phyloP scores from a whole-genome alignment of 2,888 invertebrate genomes.

The Drosophila peninsularis region DNA sequence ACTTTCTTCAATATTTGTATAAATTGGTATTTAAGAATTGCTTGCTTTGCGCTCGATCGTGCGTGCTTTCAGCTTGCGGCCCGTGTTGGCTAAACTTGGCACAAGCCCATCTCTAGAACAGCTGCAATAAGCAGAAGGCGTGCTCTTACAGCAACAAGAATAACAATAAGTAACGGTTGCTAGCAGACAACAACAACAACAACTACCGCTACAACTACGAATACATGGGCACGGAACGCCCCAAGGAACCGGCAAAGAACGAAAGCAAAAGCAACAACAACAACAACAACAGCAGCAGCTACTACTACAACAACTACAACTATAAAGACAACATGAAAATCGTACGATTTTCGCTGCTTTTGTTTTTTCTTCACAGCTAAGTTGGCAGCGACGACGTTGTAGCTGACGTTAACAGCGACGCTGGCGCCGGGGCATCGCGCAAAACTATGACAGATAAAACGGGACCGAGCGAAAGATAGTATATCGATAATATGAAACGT shows the following conservation, averaged over 20 bases:
- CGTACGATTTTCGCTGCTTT: constrained; percentile 65
- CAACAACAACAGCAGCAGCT: constrained; percentile 4
- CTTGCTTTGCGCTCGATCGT: neutral
- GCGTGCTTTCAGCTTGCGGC: neutral
- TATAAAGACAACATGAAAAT: constrained; percentile 59
- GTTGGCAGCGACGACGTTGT: constrained; percentile 16
- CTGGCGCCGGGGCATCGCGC: constrained; percentile 26
- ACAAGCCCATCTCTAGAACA: neutral
- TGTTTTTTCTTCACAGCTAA: constrained; percentile 17
- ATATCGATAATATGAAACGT: constrained; percentile 29
- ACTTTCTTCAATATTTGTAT: neutral
- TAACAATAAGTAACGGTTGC: neutral
- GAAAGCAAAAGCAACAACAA: neutral
- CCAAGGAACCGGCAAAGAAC: constrained; percentile 3
- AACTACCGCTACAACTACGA: neutral
- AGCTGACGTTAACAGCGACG: constrained; percentile 43
- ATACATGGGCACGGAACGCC: neutral
- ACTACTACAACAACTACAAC: constrained; percentile 26
- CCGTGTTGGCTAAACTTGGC: neutral
- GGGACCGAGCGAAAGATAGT: constrained; percentile 4
- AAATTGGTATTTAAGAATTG: neutral
- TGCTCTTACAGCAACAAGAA: constrained; percentile 3
- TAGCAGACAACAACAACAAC: neutral
- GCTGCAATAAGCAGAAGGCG: constrained; percentile 4
- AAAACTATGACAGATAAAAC: constrained; percentile 43